Conservation (phyloP, 2,113 vertebrate species). For the Balaeniceps rex region DNA sequence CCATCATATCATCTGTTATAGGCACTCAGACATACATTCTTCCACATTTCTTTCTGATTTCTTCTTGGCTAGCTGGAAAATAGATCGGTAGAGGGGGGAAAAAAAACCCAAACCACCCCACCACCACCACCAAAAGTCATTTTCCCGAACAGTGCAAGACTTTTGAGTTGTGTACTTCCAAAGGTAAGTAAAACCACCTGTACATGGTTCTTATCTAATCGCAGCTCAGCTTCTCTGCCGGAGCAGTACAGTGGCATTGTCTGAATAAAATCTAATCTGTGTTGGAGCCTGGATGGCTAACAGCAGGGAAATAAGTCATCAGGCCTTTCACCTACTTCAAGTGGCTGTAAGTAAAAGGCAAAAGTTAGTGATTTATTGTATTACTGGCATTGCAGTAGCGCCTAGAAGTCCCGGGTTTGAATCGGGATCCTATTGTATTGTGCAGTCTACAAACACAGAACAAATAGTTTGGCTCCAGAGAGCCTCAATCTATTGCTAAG, state of each 20-base stretch:
- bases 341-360: neutral
- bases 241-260: neutral
- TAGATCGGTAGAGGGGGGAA: neutral
- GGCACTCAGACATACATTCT: accelerated
- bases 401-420: neutral
- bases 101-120: neutral
- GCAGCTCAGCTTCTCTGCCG: neutral
- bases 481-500: neutral
- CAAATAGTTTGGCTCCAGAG: neutral
- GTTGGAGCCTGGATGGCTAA: neutral
- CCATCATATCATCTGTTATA: neutral
- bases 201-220: neutral
- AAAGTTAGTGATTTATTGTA: neutral
- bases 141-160: neutral
- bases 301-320: neutral
- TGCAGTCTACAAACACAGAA: neutral
- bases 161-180: neutral
- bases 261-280: neutral
- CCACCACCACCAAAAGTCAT: neutral
- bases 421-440: neutral
- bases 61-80: neutral
- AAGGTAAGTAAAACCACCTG: neutral
- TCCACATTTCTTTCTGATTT: neutral
- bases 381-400: neutral
- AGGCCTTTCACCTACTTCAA: neutral